Conservation (phyloP, 2,113 vertebrate genomes). For the Melanostigma gelatinosum region DNA sequence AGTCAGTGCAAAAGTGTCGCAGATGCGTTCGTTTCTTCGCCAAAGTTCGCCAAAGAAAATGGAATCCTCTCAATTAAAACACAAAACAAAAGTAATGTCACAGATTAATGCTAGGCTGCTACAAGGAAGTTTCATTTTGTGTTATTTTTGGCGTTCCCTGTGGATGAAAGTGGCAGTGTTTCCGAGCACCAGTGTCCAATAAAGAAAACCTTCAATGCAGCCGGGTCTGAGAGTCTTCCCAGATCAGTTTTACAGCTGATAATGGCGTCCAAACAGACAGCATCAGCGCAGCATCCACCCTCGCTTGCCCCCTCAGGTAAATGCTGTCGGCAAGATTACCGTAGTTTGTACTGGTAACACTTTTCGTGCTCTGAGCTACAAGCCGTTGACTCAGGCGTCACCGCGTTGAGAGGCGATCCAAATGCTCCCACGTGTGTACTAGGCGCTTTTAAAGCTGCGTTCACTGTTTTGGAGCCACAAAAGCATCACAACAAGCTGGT, state of each 20-base stretch:
- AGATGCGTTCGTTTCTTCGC: slow-evolving; percentile 21
- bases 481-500: neutral
- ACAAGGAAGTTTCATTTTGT: too few relatives aligned
- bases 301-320: neutral
- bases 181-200: too few relatives aligned
- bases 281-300: neutral
- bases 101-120: neutral
- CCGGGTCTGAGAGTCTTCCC: too few relatives aligned
- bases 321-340: neutral
- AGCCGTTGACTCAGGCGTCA: neutral
- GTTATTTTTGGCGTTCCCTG: too few relatives aligned
- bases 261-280: neutral
- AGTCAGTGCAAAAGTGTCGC: slow-evolving; percentile 7
- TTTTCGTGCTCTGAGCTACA: neutral
- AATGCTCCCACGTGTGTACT: neutral
- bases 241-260: too few relatives aligned
- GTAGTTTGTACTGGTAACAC: neutral
- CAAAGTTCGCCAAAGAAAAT: slow-evolving; percentile 24
- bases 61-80: neutral
- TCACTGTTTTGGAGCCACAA: neutral
- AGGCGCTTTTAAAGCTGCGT: neutral
- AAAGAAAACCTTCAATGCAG: too few relatives aligned
- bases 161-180: too few relatives aligned
- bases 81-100: neutral
- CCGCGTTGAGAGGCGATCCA: neutral